phyloP scores from a whole-genome alignment of 2,888 invertebrate species.

The Sarcophaga subvicina region DNA sequence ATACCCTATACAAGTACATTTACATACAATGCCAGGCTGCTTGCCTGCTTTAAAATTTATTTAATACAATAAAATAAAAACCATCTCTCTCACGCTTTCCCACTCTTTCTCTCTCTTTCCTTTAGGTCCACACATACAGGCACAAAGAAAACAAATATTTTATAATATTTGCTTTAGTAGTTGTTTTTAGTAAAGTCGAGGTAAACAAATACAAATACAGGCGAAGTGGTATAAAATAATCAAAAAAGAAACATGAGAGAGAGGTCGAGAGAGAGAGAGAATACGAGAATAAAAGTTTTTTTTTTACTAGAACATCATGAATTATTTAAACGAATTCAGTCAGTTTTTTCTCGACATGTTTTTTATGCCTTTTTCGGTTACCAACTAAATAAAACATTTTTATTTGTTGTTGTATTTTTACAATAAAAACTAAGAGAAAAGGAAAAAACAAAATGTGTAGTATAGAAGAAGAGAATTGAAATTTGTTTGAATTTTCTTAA shows the following conservation, averaged over 20 bases:
- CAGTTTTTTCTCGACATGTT: background rate
- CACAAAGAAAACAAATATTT: background rate
- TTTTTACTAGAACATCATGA: constrained; percentile 56
- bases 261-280: background rate
- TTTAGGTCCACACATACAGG: background rate
- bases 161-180: constrained; percentile 26
- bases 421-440: constrained; percentile 9
- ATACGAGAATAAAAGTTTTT: constrained; percentile 26
- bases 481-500: constrained; percentile 16
- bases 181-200: constrained; percentile 8
- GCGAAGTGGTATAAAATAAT: constrained; percentile 21
- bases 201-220: constrained; percentile 42
- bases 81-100: no score
- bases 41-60: no score
- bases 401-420: background rate
- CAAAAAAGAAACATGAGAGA: background rate
- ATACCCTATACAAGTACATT: no score
- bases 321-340: constrained; percentile 52
- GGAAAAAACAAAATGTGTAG: background rate
- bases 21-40: no score
- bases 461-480: background rate
- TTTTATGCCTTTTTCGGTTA: background rate
- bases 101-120: background rate
- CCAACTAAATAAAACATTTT: constrained; percentile 27
- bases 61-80: no score